Evolutionary conservation across 2,113 vertebrate species (phyloP), one percentile per base, ranked within the genome.

Genomic region (Gorsachius goisagi): DNA sequence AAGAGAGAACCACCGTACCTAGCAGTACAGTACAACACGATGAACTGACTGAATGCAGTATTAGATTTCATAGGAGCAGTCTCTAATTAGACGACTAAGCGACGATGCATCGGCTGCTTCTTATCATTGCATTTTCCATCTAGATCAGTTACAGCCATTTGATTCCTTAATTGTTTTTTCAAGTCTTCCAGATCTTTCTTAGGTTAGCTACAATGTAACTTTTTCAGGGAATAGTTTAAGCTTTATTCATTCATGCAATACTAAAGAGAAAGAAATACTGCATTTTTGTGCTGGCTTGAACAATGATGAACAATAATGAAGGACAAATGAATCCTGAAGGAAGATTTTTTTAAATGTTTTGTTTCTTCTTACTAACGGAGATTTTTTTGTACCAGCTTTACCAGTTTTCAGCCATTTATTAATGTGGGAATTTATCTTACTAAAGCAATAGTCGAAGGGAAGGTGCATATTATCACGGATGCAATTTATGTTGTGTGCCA

Each of bases 351-450:
- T 95, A 98, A 98, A 98, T 97, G 98, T 98, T 98, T 98, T 98
- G 95, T 99, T 99, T 98, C 98, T 98, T 98, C 98, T 98, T 98
- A 99, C 98, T 98, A 98, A 99, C 93, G 95, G 97, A 98, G 97
- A 98, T 99, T 99, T 98, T 99, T 99, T 99, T 99, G 98, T 99
- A 99, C 99, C 98, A 99, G 98, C 99, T 99, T 99, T 98, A 98
- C 98, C 98, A 99, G 98, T 98, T 99, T 98, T 99, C 98, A 98
- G 98, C 98, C 98, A 98, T 99, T 98, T 99, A 98, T 98, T 98
- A 99, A 98, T 98, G 98, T 98, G 98, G 98, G 98, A 98, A 99
- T 98, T 98, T 99, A 99, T 98, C 99, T 99, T 99, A 98, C 98
- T 98, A 98, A 98, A 99, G 98, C 99, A 99, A 99, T 99, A 99